Conservation (phyloP, 2,113 vertebrate genomes). For the Petaurus breviceps region DNA sequence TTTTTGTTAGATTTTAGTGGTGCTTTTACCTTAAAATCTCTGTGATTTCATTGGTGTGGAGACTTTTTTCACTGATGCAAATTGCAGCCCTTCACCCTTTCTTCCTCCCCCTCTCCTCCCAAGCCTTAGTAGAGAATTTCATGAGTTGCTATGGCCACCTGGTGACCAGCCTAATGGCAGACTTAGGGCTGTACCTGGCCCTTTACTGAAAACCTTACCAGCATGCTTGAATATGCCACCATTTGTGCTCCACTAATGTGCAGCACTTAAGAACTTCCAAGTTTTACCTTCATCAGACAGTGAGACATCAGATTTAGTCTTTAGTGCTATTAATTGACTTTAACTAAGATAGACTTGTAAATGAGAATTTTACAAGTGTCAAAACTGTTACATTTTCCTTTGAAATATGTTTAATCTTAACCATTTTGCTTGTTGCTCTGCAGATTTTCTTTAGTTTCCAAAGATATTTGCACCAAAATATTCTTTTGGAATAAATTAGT, state of each 20-base stretch:
- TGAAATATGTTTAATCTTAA: too few species aligned
- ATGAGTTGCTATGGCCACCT: not conserved
- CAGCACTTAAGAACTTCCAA: not conserved
- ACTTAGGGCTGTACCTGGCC: not conserved
- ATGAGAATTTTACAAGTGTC: too few species aligned
- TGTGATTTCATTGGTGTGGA: not conserved
- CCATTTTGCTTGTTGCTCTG: too few species aligned
- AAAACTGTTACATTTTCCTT: too few species aligned
- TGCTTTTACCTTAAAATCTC: constrained; percentile 12
- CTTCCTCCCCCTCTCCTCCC: not conserved
- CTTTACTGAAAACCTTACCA: not conserved
- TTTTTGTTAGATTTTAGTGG: constrained; percentile 32
- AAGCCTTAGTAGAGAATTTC: not conserved
- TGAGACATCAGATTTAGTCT: too few species aligned
- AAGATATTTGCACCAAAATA: too few species aligned
- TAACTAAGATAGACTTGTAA: too few species aligned
- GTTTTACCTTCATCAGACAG: not conserved
- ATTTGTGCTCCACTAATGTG: not conserved
- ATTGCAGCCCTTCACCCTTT: not conserved
- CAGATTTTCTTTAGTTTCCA: too few species aligned
- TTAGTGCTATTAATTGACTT: too few species aligned
- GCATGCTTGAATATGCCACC: too few species aligned
- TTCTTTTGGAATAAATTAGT: too few species aligned
- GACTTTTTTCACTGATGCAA: not conserved
- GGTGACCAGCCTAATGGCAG: not conserved